Percentiles rank a stretch among this genome's conserved stretches.
Conservation (phyloP, 2,888 invertebrate genomes). For the Yponomeuta cagnagella region DNA sequence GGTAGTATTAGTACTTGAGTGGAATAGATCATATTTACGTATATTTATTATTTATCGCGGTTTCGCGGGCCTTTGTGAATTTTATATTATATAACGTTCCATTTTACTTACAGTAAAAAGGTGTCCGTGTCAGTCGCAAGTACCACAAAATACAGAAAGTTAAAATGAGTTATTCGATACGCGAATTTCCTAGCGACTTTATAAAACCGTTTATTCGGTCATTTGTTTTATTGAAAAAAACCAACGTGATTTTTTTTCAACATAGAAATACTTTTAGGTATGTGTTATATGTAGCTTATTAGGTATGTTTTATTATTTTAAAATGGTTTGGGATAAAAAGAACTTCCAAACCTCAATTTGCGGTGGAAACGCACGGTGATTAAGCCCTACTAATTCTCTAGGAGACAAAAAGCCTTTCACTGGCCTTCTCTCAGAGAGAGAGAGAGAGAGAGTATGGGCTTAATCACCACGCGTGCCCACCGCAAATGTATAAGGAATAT, state of each 20-base stretch:
- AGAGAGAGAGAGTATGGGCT: no score
- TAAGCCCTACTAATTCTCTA: no score
- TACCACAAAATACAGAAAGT: not conserved
- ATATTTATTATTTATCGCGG: not conserved
- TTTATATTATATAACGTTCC: not conserved
- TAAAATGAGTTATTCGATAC: not conserved
- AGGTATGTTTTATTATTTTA: no score
- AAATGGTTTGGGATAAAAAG: no score
- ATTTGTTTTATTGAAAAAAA: not conserved
- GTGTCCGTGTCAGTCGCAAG: not conserved
- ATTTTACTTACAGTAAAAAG: not conserved
- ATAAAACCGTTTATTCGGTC: not conserved
- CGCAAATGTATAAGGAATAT: no score
- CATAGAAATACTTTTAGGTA: not conserved
- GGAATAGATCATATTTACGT: no score
- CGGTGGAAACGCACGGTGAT: no score
- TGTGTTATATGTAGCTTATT: not conserved
- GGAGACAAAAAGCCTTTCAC: no score
- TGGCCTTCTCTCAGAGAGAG: no score
- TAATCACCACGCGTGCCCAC: no score
- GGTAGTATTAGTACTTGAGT: no score
- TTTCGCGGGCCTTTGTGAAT: not conserved
- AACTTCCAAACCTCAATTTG: no score
- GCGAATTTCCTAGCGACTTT: not conserved
- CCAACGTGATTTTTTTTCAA: not conserved